These are phyloP conservation scores for Carduelis carduelis DNA, from an alignment of 2,797 vertebrate genomes.

Conservation along the genomic window DNA sequence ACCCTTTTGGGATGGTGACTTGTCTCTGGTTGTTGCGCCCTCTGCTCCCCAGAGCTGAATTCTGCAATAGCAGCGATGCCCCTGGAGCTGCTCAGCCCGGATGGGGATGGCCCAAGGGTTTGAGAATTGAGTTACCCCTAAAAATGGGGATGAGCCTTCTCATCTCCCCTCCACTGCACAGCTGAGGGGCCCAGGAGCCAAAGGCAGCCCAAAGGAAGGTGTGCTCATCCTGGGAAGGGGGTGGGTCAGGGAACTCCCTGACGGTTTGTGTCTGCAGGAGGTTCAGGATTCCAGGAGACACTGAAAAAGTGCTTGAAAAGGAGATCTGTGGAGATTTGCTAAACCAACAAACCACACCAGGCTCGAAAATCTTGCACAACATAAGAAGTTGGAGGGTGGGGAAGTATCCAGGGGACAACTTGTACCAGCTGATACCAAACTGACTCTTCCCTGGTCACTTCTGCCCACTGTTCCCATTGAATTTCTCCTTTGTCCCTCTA, in stretches of 20 bases:
- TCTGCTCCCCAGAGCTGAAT: neutral
- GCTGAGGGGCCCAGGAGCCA: neutral
- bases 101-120: neutral
- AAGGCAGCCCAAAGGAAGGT: neutral
- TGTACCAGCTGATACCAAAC: neutral
- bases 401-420: neutral
- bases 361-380: neutral
- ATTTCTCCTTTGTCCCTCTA: neutral
- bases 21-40: neutral
- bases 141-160: neutral
- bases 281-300: neutral
- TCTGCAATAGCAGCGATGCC: accelerated
- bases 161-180: neutral
- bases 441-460: neutral
- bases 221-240: neutral
- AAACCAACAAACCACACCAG: neutral
- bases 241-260: neutral
- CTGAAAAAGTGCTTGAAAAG: neutral
- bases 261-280: neutral
- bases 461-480: too few species aligned
- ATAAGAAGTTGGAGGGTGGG: neutral
- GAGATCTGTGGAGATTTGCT: neutral
- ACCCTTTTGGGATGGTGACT: neutral
- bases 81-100: neutral
- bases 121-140: neutral